A percentile compares a stretch with the other conserved stretches of the same genome.
These are phyloP conservation scores for Daubentonia madagascariensis DNA, from an alignment of 2,113 vertebrate species.

Conservation along the genomic window DNA sequence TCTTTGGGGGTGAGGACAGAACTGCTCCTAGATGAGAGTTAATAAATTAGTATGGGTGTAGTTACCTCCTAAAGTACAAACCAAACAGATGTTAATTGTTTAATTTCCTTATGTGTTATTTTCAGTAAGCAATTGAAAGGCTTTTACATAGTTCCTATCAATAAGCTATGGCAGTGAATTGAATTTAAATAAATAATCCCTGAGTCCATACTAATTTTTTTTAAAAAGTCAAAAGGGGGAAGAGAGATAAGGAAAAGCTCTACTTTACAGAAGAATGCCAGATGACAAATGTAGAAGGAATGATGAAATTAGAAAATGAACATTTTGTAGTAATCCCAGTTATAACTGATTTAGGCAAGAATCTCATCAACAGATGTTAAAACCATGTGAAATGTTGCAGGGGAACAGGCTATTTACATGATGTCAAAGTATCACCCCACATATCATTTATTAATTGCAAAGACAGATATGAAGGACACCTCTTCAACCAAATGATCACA, in stretches of 20 bases:
- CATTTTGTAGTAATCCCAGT: not conserved
- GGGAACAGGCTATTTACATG: not conserved
- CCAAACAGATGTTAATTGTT: not conserved
- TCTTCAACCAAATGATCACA: not conserved
- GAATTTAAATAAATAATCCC: slow-evolving; percentile 29
- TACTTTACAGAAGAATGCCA: not conserved
- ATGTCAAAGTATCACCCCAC: not conserved
- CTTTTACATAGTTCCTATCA: not conserved
- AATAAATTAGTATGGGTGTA: slow-evolving; percentile 1
- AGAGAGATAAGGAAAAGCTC: not conserved
- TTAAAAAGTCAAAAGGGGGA: not conserved
- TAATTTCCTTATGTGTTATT: slow-evolving; percentile 32
- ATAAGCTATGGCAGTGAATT: not conserved
- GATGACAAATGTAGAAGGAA: not conserved
- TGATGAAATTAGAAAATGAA: not conserved
- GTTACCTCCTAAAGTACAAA: slow-evolving; percentile 45
- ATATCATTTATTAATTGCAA: not conserved
- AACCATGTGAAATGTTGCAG: not conserved
- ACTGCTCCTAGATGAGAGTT: not conserved
- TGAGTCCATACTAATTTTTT: not conserved
- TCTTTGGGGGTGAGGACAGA: not conserved
- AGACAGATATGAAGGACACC: not conserved
- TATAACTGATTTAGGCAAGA: slow-evolving; percentile 3
- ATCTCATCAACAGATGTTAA: not conserved
- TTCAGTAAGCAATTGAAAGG: slow-evolving; percentile 41